Evolutionary conservation across 1,140 invertebrate species (phyloP).

Genomic region (Macrostomum lignano): DNA sequence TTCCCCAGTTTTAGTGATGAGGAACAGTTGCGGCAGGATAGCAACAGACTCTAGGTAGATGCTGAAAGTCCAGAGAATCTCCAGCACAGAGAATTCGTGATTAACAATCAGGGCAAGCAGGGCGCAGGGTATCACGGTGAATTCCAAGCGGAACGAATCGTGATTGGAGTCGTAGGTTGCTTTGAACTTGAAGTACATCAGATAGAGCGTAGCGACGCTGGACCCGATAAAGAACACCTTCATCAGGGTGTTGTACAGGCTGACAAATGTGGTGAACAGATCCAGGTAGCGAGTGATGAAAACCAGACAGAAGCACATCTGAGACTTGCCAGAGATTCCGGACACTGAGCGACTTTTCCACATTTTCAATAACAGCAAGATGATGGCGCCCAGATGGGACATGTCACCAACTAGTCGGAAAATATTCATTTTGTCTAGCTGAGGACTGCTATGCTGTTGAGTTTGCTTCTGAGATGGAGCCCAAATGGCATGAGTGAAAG

Average conservation of each 20-base stretch:
- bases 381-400: conserved; percentile 76
- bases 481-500: no score
- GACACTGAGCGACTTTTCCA: conserved; percentile 95
- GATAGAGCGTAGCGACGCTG: conserved; percentile 62
- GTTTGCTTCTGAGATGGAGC: no score
- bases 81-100: conserved; percentile 66
- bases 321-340: conserved; percentile 88
- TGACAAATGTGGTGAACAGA: conserved; percentile 72
- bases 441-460: no score
- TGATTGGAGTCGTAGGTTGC: conserved; percentile 75
- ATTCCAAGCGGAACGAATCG: conserved; percentile 88
- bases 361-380: conserved; percentile 77
- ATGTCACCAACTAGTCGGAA: conserved; percentile 78
- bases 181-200: conserved; percentile 91
- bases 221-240: conserved; percentile 71
- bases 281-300: conserved; percentile 82
- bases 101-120: conserved; percentile 66
- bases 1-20: conserved; percentile 93
- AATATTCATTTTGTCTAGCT: conserved; percentile 22
- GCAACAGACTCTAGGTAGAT: conserved; percentile 97
- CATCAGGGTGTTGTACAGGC: conserved; percentile 81
- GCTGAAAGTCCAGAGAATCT: conserved; percentile 73
- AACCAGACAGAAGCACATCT: conserved; percentile 79
- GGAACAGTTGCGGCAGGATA: conserved; percentile 85
- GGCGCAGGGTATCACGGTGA: conserved; percentile 56